Percentiles rank a stretch among this genome's conserved stretches.
These are phyloP conservation scores for Bergia puertoricense DNA, from an alignment of 92 coral and sea anemone species.

Conservation along the genomic window DNA sequence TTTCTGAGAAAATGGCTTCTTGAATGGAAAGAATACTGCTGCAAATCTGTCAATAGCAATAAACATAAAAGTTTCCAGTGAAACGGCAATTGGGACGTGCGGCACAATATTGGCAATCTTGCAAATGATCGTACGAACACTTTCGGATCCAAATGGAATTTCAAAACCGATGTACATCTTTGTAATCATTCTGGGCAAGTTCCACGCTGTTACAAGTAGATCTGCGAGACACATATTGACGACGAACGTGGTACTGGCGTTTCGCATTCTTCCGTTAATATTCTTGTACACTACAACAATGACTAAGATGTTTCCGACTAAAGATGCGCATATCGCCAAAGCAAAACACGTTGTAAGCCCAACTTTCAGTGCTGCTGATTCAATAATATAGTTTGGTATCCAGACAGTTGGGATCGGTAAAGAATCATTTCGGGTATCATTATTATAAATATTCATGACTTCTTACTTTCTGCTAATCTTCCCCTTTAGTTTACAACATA, in stretches of 20 bases:
- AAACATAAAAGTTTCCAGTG: background rate
- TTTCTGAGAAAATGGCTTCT: background rate
- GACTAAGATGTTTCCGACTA: slow-evolving; percentile 6
- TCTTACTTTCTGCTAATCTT: background rate
- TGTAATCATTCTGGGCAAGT: slow-evolving; percentile 8
- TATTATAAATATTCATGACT: background rate
- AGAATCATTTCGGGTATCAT: background rate
- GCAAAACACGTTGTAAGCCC: background rate
- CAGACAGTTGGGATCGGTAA: background rate
- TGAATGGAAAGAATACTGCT: background rate
- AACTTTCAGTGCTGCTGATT: background rate
- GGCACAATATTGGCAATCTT: background rate
- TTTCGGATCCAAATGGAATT: background rate
- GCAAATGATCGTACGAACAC: background rate
- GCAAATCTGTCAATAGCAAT: background rate
- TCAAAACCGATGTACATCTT: background rate
- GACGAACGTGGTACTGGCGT: background rate
- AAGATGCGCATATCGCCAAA: slow-evolving; percentile 2
- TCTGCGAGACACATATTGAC: slow-evolving; percentile 6
- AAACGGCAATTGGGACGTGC: background rate
- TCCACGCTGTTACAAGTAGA: background rate
- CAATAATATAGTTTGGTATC: background rate
- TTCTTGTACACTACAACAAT: slow-evolving; percentile 2
- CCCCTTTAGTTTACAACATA: no score
- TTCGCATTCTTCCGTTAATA: slow-evolving; percentile 2